Base-by-base conservation (phyloP, 2,888 invertebrate species). In the Listrodromus nycthemerus region DNA sequence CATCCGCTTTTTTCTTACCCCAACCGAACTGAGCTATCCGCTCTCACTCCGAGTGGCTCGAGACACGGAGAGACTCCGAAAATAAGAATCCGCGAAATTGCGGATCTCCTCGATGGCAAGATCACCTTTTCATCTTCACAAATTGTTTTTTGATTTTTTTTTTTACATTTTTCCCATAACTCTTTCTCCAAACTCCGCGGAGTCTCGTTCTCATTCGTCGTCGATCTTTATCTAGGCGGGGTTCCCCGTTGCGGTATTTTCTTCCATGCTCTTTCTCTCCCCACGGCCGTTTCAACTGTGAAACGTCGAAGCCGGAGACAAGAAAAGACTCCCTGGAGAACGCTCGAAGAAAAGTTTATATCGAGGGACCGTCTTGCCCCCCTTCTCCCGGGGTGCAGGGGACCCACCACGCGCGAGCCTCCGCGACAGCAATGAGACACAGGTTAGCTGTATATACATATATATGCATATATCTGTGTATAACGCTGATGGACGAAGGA, bases 31-130 rank as follows among this genome's bases (percentile, higher is more conserved):
- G 33, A 66, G 33, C 37, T 37, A 37, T 73, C 74, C 8, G 27
- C 33, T 33, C 16, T 45, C 67, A 69, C 82, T 83, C 37, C 37
- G 55, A 75, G 30, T 45, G 52, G 19, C 16, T 37, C 41, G 21
- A 27, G 55, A 6, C n/a, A 30, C 27, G 19, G 41, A 69, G 27
- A 30, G 63, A 45, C 45, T 41, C 48, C 33, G 75, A 30, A 37
- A 63, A 48, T 55, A 76, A 67, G 80, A 80, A 83, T 75, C 69
- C 52, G 79, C 85, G 80, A 55, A 66, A 55, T 63, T 48, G 66
- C 45, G 16, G 45, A 77, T 13, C 30, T 27, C 48, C 33, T 30
- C 19, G n/a, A 21, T 13, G 27, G 58, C 21, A 10, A 55, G 21
- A 27, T 21, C 41, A 48, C 16, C 24, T 48, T 66, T 66, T 66